Conservation (phyloP, 2,888 invertebrate genomes). For the Phyto melanocephala region DNA sequence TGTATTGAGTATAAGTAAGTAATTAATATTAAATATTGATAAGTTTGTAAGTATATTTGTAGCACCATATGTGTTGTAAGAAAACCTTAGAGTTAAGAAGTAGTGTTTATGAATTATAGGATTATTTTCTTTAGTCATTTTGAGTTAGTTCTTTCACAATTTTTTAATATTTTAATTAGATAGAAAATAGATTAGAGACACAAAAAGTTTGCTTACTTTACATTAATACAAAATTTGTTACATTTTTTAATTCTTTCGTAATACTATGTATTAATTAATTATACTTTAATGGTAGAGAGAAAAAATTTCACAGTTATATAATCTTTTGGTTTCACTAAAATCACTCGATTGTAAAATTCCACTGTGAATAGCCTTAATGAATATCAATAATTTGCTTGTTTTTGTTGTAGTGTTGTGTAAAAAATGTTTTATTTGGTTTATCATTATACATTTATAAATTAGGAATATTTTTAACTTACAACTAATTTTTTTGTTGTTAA, state of each 20-base stretch:
- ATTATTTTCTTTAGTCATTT: neutral
- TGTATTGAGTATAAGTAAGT: neutral
- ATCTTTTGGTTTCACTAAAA: neutral
- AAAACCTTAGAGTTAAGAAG: slow-evolving; percentile 53
- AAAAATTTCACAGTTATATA: neutral
- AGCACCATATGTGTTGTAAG: slow-evolving; percentile 59
- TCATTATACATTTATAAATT: neutral
- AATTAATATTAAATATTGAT: slow-evolving; percentile 8
- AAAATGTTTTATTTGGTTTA: neutral
- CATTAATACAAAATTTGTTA: neutral
- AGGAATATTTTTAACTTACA: neutral
- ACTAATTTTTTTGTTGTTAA: neutral
- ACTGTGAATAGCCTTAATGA: neutral
- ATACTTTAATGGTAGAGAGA: neutral
- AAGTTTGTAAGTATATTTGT: slow-evolving; percentile 37
- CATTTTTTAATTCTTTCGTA: neutral
- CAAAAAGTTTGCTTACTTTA: neutral
- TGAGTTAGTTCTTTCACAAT: neutral
- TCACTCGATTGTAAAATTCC: neutral
- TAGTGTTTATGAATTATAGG: neutral
- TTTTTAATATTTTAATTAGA: neutral
- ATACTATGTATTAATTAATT: neutral
- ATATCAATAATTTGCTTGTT: neutral
- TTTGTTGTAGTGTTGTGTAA: neutral
- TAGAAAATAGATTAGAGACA: neutral